Evolutionary conservation across 2,888 invertebrate genomes (phyloP).

Genomic region (Timema podura): DNA sequence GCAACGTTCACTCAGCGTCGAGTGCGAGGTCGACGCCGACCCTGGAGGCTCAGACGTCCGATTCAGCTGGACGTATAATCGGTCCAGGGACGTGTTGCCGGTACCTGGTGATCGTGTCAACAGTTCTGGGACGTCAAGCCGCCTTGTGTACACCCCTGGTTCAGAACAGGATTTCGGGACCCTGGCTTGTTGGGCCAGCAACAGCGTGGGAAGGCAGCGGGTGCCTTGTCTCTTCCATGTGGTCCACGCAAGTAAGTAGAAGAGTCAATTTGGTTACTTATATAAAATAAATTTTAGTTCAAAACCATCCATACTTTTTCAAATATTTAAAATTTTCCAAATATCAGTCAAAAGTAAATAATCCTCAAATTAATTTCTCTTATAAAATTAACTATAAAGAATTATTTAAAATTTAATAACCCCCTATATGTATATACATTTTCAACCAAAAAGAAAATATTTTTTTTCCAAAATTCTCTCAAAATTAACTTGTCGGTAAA

Average conservation of each 20-base stretch:
- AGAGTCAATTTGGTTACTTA: too few relatives aligned
- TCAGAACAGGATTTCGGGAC: conserved; percentile 68
- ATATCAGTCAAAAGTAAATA: too few relatives aligned
- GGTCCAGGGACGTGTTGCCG: conserved; percentile 68
- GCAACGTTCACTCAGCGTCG: conserved; percentile 66
- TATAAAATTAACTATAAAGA: too few relatives aligned
- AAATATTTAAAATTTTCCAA: too few relatives aligned
- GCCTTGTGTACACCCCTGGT: conserved; percentile 55
- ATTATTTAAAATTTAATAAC: too few relatives aligned
- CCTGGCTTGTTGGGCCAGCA: conserved; percentile 83
- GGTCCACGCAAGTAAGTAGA: conserved; percentile 68
- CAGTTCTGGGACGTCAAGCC: conserved; percentile 49
- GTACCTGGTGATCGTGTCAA: conserved; percentile 59
- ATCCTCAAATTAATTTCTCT: too few relatives aligned
- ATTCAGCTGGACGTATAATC: conserved; percentile 84
- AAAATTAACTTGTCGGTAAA: too few relatives aligned
- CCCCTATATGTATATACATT: too few relatives aligned
- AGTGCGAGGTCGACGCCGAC: conserved; percentile 78
- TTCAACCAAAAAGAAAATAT: too few relatives aligned
- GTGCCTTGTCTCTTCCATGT: conserved; percentile 79
- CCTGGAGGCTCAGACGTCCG: conserved; percentile 63
- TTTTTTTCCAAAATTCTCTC: too few relatives aligned
- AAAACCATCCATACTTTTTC: too few relatives aligned
- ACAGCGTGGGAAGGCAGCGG: conserved; percentile 74
- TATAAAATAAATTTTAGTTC: too few relatives aligned